These are phyloP conservation scores for Channallabes apus DNA, from an alignment of 2,797 vertebrate species.

Conservation along the genomic window DNA sequence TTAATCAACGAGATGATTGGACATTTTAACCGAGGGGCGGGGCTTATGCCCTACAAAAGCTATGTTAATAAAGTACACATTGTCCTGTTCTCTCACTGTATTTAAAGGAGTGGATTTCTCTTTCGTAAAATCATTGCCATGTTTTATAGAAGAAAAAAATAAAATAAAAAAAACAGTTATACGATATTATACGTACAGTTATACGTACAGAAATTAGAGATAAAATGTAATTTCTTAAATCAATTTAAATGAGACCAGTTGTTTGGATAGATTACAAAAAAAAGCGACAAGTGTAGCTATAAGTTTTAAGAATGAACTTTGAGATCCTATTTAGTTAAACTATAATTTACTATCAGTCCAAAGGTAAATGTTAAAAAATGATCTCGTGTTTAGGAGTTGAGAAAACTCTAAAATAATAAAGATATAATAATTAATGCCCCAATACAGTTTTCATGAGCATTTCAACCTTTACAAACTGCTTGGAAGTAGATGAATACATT, in stretches of 20 bases:
- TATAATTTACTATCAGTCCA: neutral
- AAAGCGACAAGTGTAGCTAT: neutral
- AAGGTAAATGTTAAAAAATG: neutral
- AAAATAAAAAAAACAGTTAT: neutral
- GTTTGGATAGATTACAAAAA: neutral
- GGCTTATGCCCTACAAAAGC: neutral
- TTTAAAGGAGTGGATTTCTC: neutral
- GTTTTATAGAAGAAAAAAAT: neutral
- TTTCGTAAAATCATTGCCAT: neutral
- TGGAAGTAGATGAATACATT: neutral
- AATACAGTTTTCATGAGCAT: neutral
- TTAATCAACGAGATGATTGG: neutral
- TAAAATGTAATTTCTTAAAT: neutral
- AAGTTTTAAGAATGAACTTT: neutral
- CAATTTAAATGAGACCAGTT: neutral
- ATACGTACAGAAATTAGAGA: neutral
- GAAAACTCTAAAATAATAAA: neutral
- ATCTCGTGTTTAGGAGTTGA: neutral
- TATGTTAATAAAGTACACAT: neutral
- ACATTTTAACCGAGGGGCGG: neutral
- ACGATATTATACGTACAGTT: too few species aligned
- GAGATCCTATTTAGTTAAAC: neutral
- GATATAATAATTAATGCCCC: neutral
- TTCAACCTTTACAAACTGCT: neutral
- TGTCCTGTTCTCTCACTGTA: neutral